Evolutionary conservation across 2,888 invertebrate species (phyloP), one percentile per base, ranked within the genome.

Genomic region (Malacosoma neustria): DNA sequence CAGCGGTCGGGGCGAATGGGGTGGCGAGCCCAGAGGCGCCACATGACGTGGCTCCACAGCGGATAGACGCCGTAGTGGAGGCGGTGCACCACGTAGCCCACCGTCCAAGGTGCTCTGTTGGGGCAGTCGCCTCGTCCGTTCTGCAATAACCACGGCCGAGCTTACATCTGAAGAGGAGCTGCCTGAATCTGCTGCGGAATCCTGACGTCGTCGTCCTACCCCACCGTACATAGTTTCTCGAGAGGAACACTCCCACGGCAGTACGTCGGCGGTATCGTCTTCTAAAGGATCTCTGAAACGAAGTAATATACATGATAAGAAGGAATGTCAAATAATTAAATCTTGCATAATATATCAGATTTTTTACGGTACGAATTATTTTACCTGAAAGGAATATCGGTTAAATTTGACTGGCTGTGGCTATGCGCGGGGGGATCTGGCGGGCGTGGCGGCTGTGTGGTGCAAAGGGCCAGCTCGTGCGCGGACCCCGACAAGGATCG

Each of bases 341-440:
- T n/a, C n/a, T n/a, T n/a, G n/a, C n/a, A n/a, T n/a, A n/a, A n/a
- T n/a, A n/a, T n/a, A n/a, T n/a, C n/a, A n/a, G n/a, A n/a, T n/a
- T n/a, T n/a, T n/a, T n/a, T n/a, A n/a, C n/a, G n/a, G n/a, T n/a
- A n/a, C n/a, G n/a, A n/a, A n/a, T n/a, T n/a, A n/a, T n/a, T n/a
- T n/a, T 80, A 94, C 94, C 95, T 92, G 86, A 92, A 93, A 11
- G 93, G 92, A 56, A 94, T 70, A 61, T 95, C 94, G 64, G 93
- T 92, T 48, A 96, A 90, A 82, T 96, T 96, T 60, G 95, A 95
- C 73, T 96, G 96, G 60, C 94, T 94, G 74, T 96, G 96, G 61
- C 94, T 94, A 76, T 95, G 95, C 13, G 95, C 94, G 72, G 96
- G 96, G 36, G 93, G 92, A 37, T 94, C 93, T 54, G 90, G 65